These are phyloP conservation scores for Phragmatobia fuliginosa DNA, from an alignment of 2,888 invertebrate genomes.

Conservation along the genomic window DNA sequence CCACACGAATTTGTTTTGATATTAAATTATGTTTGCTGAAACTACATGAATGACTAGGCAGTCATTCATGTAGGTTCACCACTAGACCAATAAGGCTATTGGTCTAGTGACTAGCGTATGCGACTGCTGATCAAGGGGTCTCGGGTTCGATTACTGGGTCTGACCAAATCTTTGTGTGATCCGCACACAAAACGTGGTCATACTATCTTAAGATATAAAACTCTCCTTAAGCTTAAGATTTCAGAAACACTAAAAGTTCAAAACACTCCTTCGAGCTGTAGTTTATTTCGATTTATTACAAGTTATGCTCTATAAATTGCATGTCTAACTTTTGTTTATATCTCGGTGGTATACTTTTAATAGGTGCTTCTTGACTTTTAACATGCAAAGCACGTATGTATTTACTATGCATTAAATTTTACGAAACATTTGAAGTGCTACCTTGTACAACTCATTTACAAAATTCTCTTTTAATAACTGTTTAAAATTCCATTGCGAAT, in stretches of 20 bases:
- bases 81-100: too few species aligned
- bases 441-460: constrained; percentile 23
- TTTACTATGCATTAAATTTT: constrained; percentile 28
- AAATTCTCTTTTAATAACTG: constrained; percentile 22
- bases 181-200: neutral
- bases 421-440: constrained; percentile 29
- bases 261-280: constrained; percentile 13
- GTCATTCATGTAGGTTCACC: too few species aligned
- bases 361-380: constrained; percentile 30
- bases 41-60: too few species aligned
- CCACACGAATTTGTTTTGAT: too few species aligned
- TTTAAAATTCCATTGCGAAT: constrained; percentile 4
- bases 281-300: constrained; percentile 13
- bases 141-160: too few species aligned
- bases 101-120: too few species aligned
- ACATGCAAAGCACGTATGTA: constrained; percentile 19
- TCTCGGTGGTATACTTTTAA: constrained; percentile 10
- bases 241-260: constrained; percentile 11
- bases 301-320: constrained; percentile 13
- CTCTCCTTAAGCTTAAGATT: constrained; percentile 11
- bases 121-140: too few species aligned
- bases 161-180: too few species aligned
- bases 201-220: neutral
- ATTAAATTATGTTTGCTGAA: too few species aligned
- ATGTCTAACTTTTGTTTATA: constrained; percentile 17